Evolutionary conservation across 2,888 invertebrate species (phyloP), one percentile per base, ranked within the genome.

Genomic region (Alentia gelatinosa): DNA sequence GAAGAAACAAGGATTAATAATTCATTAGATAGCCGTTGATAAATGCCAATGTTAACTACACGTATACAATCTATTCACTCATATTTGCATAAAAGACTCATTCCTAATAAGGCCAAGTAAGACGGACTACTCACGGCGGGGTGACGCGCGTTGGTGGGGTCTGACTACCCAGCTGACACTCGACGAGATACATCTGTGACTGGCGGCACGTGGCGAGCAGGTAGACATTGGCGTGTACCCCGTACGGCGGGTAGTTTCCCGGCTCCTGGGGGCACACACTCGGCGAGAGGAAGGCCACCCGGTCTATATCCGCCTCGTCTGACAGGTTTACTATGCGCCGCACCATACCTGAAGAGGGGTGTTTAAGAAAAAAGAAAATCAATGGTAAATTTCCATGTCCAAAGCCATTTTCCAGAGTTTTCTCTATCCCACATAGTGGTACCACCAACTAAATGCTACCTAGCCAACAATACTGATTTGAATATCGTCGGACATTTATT

Each of bases 191-290:
- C 75, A 92, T 88, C 30, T 86, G 75, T 26, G 92, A 89, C 50
- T 92, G 89, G 5, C 47, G 50, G 42, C 91, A 89, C 9, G 56
- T 35, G 26, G 90, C 91, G 26, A 92, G 74, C 35, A 92, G 68
- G 75, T 90, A 91, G 40, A 74, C 88, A 33, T 89, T 68, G 19
- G 92, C 89, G 35, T 74, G 42, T 19, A 90, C 90, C 19, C 75
- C 88, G 56, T 91, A 92, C 23, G 90, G 90, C 23, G 86, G 91
- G 42, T 88, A 63, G 47, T 33, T 84, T 19, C 84, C 91, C 42
- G 63, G n/a, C n/a, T 89, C 91, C 83, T 91, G 91, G 19, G 63
- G 84, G 42, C 91, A 89, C 35, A 91, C 68, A 75, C 79, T 90
- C 9, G 91, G 91, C n/a, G 90, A 40, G 12, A 91, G 90, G 37